Conservation (phyloP, 37 sponge, comb jelly and placozoan genomes). For the Chondrilla cf. caribensis region DNA sequence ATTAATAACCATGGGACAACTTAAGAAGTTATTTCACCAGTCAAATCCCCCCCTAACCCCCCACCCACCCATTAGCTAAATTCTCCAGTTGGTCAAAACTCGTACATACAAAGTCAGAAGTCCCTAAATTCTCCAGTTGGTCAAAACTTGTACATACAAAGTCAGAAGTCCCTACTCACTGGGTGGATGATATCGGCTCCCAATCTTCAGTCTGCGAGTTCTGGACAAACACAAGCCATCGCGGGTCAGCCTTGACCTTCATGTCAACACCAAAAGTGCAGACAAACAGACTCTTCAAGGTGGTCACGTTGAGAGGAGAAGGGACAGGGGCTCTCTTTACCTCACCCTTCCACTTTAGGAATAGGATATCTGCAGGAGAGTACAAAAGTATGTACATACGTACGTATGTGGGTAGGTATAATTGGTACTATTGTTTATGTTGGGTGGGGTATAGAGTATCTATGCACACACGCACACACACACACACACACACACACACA, state of each 20-base stretch:
- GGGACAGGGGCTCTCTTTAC: conserved; percentile 67
- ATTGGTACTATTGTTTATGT: too few relatives aligned
- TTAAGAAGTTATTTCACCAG: too few relatives aligned
- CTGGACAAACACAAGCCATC: conserved; percentile 39
- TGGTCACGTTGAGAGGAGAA: conserved; percentile 65
- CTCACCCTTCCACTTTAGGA: conserved; percentile 50
- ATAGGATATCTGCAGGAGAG: conserved; percentile 55
- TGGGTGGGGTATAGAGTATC: too few relatives aligned
- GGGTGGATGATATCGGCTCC: conserved; percentile 34
- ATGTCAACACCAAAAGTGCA: conserved; percentile 58
- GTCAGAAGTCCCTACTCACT: conserved; percentile 42
- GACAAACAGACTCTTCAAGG: conserved; percentile 66
- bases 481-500: not conserved
- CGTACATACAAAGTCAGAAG: too few relatives aligned
- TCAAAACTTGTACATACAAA: too few relatives aligned
- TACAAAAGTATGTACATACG: not conserved
- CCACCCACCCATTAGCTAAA: too few relatives aligned
- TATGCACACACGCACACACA: not conserved
- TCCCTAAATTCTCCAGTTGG: too few relatives aligned
- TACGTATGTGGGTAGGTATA: too few relatives aligned
- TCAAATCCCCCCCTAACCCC: too few relatives aligned
- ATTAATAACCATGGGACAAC: too few relatives aligned
- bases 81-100: too few relatives aligned
- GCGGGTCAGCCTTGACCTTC: conserved; percentile 23
- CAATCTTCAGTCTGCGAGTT: conserved; percentile 33